phyloP scores from a whole-genome alignment of 1,140 invertebrate genomes.

The Lamellibrachia luymesi region DNA sequence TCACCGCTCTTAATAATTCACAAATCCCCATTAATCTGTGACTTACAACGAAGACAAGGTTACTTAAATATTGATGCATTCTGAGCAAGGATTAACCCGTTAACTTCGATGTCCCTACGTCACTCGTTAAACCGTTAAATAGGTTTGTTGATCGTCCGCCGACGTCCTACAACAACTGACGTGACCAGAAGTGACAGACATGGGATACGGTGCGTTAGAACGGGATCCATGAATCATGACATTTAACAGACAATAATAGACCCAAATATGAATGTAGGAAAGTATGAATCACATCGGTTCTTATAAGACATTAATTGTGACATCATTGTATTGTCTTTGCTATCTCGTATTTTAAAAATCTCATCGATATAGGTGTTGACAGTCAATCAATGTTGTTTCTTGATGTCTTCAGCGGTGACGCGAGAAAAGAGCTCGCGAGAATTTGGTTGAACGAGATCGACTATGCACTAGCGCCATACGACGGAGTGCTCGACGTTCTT shows the following conservation, averaged over 20 bases:
- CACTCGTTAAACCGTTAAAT: not conserved
- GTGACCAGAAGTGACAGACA: no score
- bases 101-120: not conserved
- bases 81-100: not conserved
- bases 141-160: not conserved
- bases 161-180: not conserved
- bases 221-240: no score
- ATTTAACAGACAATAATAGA: no score
- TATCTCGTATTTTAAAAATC: no score
- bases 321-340: no score
- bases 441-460: not conserved
- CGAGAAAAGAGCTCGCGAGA: not conserved
- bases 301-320: no score
- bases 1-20: not conserved
- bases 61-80: not conserved
- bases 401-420: not conserved
- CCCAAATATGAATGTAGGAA: no score
- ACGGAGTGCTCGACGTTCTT: not conserved
- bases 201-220: no score
- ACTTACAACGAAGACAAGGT: not conserved
- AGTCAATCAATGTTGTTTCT: not conserved
- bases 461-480: not conserved
- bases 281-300: no score
- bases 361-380: not conserved
- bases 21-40: not conserved